Evolutionary conservation across 2,888 invertebrate genomes (phyloP).

Genomic region (Phengaris alcon): DNA sequence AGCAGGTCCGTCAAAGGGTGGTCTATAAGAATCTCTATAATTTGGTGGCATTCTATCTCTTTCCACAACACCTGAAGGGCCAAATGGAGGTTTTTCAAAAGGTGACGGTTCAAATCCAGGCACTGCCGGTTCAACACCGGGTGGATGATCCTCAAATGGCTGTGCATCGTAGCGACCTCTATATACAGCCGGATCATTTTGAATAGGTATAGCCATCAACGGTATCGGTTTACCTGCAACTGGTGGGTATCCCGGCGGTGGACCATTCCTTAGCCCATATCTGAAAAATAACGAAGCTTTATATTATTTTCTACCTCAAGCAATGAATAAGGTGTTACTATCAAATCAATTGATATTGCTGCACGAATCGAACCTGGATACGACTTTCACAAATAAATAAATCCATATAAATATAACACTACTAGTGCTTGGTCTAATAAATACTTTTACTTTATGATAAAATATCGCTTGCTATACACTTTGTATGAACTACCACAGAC

Average conservation of each 20-base stretch:
- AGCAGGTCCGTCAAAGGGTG: constrained; percentile 58
- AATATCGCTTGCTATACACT: too few species aligned
- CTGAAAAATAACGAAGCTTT: constrained; percentile 52
- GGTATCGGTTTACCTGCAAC: constrained; percentile 61
- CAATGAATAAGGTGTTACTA: background rate
- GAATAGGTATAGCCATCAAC: constrained; percentile 54
- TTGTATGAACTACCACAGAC: too few species aligned
- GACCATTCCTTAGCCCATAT: constrained; percentile 63
- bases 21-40: constrained; percentile 64
- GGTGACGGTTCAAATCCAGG: constrained; percentile 81
- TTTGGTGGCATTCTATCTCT: constrained; percentile 64
- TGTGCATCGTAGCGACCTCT: constrained; percentile 67
- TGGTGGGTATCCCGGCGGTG: constrained; percentile 59
- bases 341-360: background rate
- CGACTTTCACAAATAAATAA: background rate
- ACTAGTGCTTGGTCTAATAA: too few species aligned
- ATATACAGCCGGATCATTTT: constrained; percentile 59
- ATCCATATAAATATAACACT: background rate
- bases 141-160: constrained; percentile 79
- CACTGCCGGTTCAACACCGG: constrained; percentile 81
- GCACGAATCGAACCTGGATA: constrained; percentile 30
- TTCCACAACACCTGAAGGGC: constrained; percentile 57
- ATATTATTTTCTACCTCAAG: constrained; percentile 11
- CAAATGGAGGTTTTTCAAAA: constrained; percentile 72
- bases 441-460: too few species aligned